Base-by-base conservation (phyloP, 2,113 vertebrate genomes). In the Vulpes lagopus region DNA sequence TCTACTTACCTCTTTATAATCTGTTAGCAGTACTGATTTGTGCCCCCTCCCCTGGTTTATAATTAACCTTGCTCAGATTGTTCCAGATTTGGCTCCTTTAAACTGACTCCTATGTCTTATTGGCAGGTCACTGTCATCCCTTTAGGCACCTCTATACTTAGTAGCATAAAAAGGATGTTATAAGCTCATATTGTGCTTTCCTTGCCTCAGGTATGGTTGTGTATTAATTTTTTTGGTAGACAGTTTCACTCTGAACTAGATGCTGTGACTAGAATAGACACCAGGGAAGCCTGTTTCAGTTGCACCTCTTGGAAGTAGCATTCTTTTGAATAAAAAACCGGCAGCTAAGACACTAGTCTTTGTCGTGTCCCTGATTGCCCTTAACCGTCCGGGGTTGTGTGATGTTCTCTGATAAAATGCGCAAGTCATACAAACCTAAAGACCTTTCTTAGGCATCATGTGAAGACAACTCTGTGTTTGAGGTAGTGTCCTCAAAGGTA, bases 391-490 rank as follows among this genome's bases (percentile, higher is more conserved):
- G 43, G 65, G 23, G n/a, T 81, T 59, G 12, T 62, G 16, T 73
- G 8, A 11, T 82, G 25, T 78, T 90, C 51, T 95, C 95, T 79
- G 73, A 51, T 91, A 73, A 93, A 91, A 83, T 84, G 35, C 90
- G 30, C 59, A 94, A 25, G 6, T 79, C 49, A 5, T 95, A 30
- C 12, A 92, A 79, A 93, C n/a, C 30, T 89, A 16, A 65, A 95
- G 71, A 49, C 49, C 51, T 59, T 80, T 69, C 69, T 85, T 89
- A 89, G 51, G 32, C 85, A 15, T 94, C 57, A 73, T 62, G 7
- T 59, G 53, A 84, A 20, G 82, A 53, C 80, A 67, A 23, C 35
- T 60, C 0, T 95, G 19, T 92, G 14, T 96, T 76, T 91, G 89
- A 69, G 64, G 49, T 59, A 85, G 32, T 95, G 8, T 62, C 38